Base-by-base conservation (phyloP, 2,797 vertebrate species). In the Betta splendens region DNA sequence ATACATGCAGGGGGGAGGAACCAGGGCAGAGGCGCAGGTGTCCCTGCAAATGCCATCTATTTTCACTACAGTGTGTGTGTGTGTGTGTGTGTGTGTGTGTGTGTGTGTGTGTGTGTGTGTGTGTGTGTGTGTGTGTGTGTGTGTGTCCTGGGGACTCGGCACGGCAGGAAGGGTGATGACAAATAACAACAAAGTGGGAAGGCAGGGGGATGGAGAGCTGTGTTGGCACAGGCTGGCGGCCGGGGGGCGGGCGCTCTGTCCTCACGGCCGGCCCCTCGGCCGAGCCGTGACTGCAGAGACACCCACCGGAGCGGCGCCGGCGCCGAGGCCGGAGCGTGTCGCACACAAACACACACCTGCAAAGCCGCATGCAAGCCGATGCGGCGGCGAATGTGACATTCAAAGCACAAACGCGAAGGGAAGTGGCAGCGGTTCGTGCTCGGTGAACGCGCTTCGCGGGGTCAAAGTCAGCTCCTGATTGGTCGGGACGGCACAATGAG, bases 131-230 rank as follows among this genome's bases (percentile, higher is more conserved):
- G 46, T 5, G 70, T 12, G 62, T 50, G 21, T 55, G 44, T 15
- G 55, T 17, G 60, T 46, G 55, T 22, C 51, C 11, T 22, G 35
- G 20, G 20, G 67, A 33, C 23, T 44, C 43, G 13, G 21, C 15
- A 13, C 49, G 61, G 52, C 9, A n/a, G 47, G 45, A 53, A 29
- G 51, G 66, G 60, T 64, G 70, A 55, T 75, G 71, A 85, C 83
- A 84, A 84, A 87, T 64, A 75, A 83, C 65, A 80, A 81, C 80
- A 72, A 84, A 82, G 83, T 61, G 78, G 83, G 72, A 63, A 56
- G 68, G 73, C 60, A 37, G 61, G 58, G 56, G 69, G 60, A 69
- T 51, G 78, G 64, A 64, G 64, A 70, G 54, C 58, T 40, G 61
- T 70, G 70, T 70, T 80, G 84, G 77, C 73, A 77, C 48, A 55